phyloP scores from a whole-genome alignment of 1,140 invertebrate species.

The Anastrepha obliqua region DNA sequence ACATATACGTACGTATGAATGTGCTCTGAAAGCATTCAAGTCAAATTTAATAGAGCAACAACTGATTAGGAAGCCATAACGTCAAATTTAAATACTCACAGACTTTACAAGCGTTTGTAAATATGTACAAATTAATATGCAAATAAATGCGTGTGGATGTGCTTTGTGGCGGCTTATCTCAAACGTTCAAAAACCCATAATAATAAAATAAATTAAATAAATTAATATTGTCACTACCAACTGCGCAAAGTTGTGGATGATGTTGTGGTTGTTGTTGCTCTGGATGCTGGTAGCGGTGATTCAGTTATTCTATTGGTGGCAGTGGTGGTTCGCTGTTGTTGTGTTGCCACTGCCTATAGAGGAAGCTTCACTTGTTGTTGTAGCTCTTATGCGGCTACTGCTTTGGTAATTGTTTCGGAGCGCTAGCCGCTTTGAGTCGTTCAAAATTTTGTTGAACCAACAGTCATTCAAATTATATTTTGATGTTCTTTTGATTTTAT shows the following conservation, averaged over 20 bases:
- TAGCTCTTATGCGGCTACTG: slow-evolving; percentile 6
- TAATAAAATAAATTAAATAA: slow-evolving; percentile 51
- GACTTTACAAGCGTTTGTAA: no score
- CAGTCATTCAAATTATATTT: slow-evolving; percentile 46
- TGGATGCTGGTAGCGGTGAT: background rate
- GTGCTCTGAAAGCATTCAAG: background rate
- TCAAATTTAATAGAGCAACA: slow-evolving; percentile 44
- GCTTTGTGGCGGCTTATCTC: slow-evolving; percentile 46
- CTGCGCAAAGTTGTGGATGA: background rate
- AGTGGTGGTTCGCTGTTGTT: background rate
- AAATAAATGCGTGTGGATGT: background rate
- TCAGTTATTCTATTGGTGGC: background rate
- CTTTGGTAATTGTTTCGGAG: background rate
- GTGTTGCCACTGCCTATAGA: background rate
- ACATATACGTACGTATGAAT: background rate
- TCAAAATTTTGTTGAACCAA: slow-evolving; percentile 34
- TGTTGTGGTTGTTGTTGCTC: background rate
- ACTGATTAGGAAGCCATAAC: slow-evolving; percentile 25
- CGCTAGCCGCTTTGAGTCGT: slow-evolving; percentile 8
- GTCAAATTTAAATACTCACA: slow-evolving; percentile 3
- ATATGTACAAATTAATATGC: slow-evolving; percentile 26
- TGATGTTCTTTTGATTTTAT: slow-evolving; percentile 41
- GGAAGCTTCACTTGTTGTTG: background rate
- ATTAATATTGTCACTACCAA: slow-evolving; percentile 51
- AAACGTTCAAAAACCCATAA: slow-evolving; percentile 51